phyloP scores from a whole-genome alignment of 2,113 vertebrate genomes.

The Corythoichthys haematopterus region DNA sequence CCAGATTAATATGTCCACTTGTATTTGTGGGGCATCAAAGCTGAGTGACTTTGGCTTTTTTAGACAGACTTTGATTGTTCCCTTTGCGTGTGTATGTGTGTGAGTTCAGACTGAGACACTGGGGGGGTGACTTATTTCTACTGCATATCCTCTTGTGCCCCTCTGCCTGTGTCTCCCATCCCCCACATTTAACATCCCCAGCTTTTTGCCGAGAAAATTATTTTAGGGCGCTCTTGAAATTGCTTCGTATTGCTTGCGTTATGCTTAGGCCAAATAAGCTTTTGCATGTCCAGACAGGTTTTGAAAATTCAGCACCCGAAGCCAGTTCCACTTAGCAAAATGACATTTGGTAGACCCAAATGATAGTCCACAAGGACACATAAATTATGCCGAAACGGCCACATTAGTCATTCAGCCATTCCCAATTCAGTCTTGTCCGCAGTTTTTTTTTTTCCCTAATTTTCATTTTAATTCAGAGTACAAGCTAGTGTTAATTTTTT shows the following conservation, averaged over 20 bases:
- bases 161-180: background rate
- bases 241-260: background rate
- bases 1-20: slow-evolving; percentile 32
- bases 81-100: slow-evolving; percentile 2
- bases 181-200: slow-evolving; percentile 5
- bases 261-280: background rate
- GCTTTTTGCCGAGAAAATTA: slow-evolving; percentile 9
- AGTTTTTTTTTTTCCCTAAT: too few relatives aligned
- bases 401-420: too few relatives aligned
- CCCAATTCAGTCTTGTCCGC: too few relatives aligned
- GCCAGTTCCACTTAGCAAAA: background rate
- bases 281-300: background rate
- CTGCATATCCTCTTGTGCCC: background rate
- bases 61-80: slow-evolving; percentile 5
- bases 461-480: too few relatives aligned
- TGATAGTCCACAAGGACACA: too few relatives aligned
- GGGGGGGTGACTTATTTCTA: background rate
- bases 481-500: too few relatives aligned
- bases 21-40: slow-evolving; percentile 30
- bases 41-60: slow-evolving; percentile 36
- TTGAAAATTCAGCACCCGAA: background rate
- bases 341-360: too few relatives aligned
- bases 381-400: too few relatives aligned
- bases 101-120: background rate
- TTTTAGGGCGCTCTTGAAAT: background rate